A percentile compares a stretch with the other conserved stretches of the same genome.
Evolutionary conservation across 2,888 invertebrate genomes (phyloP).

Genomic region (Mechanitis messenoides): DNA sequence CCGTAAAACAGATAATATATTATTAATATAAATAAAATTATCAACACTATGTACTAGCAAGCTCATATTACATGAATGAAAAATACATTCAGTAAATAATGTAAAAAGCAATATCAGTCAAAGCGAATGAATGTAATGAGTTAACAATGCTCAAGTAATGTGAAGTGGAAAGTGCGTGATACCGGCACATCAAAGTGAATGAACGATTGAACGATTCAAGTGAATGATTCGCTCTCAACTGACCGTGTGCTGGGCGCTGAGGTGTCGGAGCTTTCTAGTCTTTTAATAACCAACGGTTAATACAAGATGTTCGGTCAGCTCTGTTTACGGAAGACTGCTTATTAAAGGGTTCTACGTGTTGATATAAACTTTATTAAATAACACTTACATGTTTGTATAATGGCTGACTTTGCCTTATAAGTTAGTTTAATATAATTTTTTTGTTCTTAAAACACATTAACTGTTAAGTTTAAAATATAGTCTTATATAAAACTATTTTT

Average conservation of each 20-base stretch:
- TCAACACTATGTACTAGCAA: neutral
- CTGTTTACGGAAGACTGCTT: slow-evolving; percentile 1
- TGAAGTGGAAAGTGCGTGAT: slow-evolving; percentile 61
- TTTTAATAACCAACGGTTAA: slow-evolving; percentile 15
- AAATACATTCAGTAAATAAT: neutral
- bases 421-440: too few species aligned
- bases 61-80: neutral
- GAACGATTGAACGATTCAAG: slow-evolving; percentile 44
- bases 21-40: neutral
- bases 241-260: slow-evolving; percentile 40
- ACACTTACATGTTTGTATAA: too few species aligned
- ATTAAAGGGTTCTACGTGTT: neutral
- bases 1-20: neutral
- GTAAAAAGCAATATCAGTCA: neutral
- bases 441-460: too few species aligned
- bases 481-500: too few species aligned
- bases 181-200: slow-evolving; percentile 65
- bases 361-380: neutral
- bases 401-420: too few species aligned
- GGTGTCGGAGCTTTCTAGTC: slow-evolving; percentile 22
- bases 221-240: slow-evolving; percentile 59
- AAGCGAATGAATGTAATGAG: slow-evolving; percentile 13
- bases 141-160: slow-evolving; percentile 31
- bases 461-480: too few species aligned
- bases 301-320: slow-evolving; percentile 2